Percentiles rank a stretch among this genome's conserved stretches.
These are phyloP conservation scores for Coregonus sp. DNA, from an alignment of 2,797 vertebrate genomes.

Conservation along the genomic window DNA sequence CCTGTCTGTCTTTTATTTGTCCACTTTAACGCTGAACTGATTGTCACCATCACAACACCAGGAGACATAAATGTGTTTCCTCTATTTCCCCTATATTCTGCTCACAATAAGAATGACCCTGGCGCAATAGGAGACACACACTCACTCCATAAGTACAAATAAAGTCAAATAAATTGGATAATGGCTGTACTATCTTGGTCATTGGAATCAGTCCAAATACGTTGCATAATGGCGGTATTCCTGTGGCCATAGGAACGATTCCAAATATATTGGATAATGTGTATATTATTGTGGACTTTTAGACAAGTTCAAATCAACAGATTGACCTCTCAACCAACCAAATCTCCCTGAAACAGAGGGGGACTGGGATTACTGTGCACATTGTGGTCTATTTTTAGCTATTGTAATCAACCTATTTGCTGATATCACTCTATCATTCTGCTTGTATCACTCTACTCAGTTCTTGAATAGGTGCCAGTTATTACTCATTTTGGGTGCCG, in stretches of 20 bases:
- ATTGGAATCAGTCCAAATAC: slow-evolving; percentile 18
- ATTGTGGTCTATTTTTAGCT: neutral
- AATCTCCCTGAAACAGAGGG: neutral
- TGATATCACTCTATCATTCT: neutral
- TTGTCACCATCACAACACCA: slow-evolving; percentile 47
- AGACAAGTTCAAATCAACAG: neutral
- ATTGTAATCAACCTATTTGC: neutral
- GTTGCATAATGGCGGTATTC: slow-evolving; percentile 26
- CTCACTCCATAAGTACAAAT: slow-evolving; percentile 33
- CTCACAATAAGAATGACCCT: slow-evolving; percentile 39
- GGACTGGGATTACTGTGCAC: slow-evolving; percentile 6
- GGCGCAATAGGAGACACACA: slow-evolving; percentile 30
- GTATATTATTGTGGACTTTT: neutral
- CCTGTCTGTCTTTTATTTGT: slow-evolving; percentile 12
- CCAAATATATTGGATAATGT: neutral
- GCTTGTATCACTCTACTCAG: neutral
- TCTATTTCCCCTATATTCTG: slow-evolving; percentile 29
- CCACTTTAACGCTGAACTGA: slow-evolving; percentile 49
- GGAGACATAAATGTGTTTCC: slow-evolving; percentile 48
- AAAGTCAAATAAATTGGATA: slow-evolving; percentile 41
- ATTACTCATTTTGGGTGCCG: neutral
- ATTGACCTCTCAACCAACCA: slow-evolving; percentile 2
- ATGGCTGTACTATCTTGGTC: slow-evolving; percentile 32
- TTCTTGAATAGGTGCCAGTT: neutral
- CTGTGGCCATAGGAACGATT: slow-evolving; percentile 16